Base-by-base conservation (phyloP, 2,797 vertebrate species). In the Salarias fasciatus region DNA sequence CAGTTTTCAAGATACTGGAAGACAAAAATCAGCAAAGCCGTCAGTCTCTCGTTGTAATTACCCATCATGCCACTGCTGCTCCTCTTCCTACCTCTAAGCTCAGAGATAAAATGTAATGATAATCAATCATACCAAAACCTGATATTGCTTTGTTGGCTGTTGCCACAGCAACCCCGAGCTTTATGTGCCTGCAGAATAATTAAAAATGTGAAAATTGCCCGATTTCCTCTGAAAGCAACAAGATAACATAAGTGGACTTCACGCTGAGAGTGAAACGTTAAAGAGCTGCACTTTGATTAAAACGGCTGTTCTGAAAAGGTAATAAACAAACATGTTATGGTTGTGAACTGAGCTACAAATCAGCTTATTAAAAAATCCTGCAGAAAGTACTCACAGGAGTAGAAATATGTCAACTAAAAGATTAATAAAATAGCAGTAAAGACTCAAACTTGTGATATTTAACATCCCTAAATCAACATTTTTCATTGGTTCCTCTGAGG, bases 21-120 rank as follows among this genome's bases (percentile, higher is more conserved):
- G 48, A 36, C 56, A 58, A 67, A 56, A 76, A 60, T 43, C 40
- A 33, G 64, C 14, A 69, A 52, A 61, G 63, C 75, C 63, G 72
- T 70, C 72, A 62, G 36, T 77, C 63, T 65, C 40, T 37, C 49
- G 11, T 30, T 40, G 63, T 79, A 76, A 84, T 85, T 84, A 86
- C 61, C 49, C 72, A 67, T 77, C 69, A 73, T 44, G 53, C 60
- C 2, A 3, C 12, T 53, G 60, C 63, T 68, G 6, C 63, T 53
- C 53, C 46, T 57, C 50, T 14, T 60, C 58, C 51, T 68, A 53
- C 63, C 57, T 58, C 66, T 46, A 59, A 64, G 69, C 71, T 51
- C 37, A 72, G 48, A 75, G 77, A 84, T 86, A 63, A 75, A 79
- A 77, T 66, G 69, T 51, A 82, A 3, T 24, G 71, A 69, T 76